These are phyloP conservation scores for Drosophila ananassae DNA, from an alignment of 1,140 invertebrate species.

Conservation along the genomic window DNA sequence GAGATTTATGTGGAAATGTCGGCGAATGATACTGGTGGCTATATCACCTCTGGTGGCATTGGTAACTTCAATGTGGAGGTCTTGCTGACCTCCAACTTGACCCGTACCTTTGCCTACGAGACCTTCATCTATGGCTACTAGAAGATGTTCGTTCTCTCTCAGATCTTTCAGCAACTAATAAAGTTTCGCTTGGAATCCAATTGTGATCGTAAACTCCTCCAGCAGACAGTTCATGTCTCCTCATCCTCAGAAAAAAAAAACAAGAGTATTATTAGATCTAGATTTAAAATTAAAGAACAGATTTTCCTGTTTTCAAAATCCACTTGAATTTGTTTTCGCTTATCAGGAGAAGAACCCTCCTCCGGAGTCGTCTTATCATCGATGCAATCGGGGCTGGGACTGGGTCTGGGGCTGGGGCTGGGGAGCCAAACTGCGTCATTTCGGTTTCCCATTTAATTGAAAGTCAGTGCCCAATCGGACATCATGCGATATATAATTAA, in stretches of 20 bases:
- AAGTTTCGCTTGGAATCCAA: slow-evolving; percentile 62
- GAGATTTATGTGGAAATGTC: slow-evolving; percentile 73
- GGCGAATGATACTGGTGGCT: slow-evolving; percentile 58
- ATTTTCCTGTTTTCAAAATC: not conserved
- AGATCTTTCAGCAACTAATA: slow-evolving; percentile 35
- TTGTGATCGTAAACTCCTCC: slow-evolving; percentile 58
- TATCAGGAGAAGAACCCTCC: not conserved
- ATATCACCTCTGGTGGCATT: slow-evolving; percentile 63
- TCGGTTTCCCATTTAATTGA: slow-evolving; percentile 12
- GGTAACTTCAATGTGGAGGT: slow-evolving; percentile 55
- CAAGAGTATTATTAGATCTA: not conserved
- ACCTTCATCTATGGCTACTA: slow-evolving; percentile 24
- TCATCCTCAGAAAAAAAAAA: not conserved
- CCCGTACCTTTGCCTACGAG: slow-evolving; percentile 68
- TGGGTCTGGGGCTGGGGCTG: not conserved
- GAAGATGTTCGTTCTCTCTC: not conserved
- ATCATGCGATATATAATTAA: slow-evolving; percentile 14
- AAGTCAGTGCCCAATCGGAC: not conserved
- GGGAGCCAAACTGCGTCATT: slow-evolving; percentile 15
- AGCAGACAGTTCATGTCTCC: not conserved
- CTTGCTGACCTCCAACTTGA: slow-evolving; percentile 57
- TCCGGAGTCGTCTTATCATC: not conserved
- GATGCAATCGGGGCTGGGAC: not conserved
- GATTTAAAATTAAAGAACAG: not conserved
- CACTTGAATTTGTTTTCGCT: slow-evolving; percentile 2